phyloP scores from a whole-genome alignment of 23 tunicate species.

The Styela plicata region DNA sequence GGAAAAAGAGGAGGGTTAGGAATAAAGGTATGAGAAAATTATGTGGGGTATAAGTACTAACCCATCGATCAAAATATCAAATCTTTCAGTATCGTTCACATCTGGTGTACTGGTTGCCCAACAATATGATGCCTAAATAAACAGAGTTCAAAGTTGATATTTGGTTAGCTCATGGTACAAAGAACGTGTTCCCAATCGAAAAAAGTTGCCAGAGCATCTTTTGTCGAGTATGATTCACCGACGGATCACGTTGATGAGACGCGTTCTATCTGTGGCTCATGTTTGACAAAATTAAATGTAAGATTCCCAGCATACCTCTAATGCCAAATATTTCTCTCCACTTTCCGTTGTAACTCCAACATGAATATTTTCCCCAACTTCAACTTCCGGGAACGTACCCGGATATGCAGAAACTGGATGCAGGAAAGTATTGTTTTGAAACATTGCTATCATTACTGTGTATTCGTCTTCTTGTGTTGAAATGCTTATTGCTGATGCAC shows the following conservation, averaged over 20 bases:
- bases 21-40: too few relatives aligned
- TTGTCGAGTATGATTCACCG: too few relatives aligned
- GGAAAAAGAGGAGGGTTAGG: background rate
- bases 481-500: background rate
- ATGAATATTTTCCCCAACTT: constrained; percentile 23
- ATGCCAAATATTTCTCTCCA: constrained; percentile 19
- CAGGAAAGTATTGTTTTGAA: constrained; percentile 20
- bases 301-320: constrained; percentile 34
- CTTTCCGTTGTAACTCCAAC: constrained; percentile 30
- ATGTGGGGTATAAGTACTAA: too few relatives aligned
- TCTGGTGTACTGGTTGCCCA: background rate
- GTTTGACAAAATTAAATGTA: too few relatives aligned
- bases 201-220: too few relatives aligned
- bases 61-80: background rate
- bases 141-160: background rate
- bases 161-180: background rate
- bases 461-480: constrained; percentile 2
- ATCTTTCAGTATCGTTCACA: background rate
- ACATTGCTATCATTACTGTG: constrained; percentile 26
- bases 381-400: background rate
- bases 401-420: constrained; percentile 3
- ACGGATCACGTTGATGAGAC: too few relatives aligned
- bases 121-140: background rate
- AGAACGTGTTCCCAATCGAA: too few relatives aligned
- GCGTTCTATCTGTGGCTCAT: too few relatives aligned